These are phyloP conservation scores for Clarias macrocephalus DNA, from an alignment of 2,113 vertebrate genomes.

Conservation along the genomic window DNA sequence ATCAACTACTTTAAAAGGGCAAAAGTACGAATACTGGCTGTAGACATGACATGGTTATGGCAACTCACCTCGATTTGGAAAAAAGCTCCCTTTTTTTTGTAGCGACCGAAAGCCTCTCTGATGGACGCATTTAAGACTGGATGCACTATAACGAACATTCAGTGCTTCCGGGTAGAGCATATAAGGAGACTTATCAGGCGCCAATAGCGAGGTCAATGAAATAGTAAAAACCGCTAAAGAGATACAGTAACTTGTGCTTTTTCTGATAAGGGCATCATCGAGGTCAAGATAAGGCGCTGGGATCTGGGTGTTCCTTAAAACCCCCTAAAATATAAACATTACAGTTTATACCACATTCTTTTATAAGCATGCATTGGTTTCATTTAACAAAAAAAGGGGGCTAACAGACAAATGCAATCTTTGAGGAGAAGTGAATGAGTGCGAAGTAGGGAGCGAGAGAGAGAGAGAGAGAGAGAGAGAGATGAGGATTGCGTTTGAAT, in stretches of 20 bases:
- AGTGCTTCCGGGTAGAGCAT: neutral
- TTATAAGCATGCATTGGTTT: neutral
- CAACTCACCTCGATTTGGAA: neutral
- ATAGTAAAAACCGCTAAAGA: neutral
- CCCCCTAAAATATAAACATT: neutral
- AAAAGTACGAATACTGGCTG: neutral
- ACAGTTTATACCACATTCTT: neutral
- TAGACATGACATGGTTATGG: neutral
- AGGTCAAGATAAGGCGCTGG: neutral
- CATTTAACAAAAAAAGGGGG: neutral
- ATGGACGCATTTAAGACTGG: neutral
- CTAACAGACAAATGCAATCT: constrained; percentile 7
- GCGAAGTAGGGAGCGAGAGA: neutral
- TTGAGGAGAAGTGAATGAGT: constrained; percentile 24
- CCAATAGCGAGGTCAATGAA: neutral
- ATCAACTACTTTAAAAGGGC: too few species aligned
- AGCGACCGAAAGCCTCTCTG: too few species aligned
- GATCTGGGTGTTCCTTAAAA: neutral
- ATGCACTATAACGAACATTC: neutral
- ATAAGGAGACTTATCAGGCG: too few species aligned
- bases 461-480: neutral
- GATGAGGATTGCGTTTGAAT: constrained; percentile 44
- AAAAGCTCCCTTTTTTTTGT: too few species aligned
- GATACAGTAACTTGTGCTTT: neutral
- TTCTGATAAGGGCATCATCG: neutral